These are phyloP conservation scores for Megaceryle torquata DNA, from an alignment of 2,113 vertebrate species.

Conservation along the genomic window DNA sequence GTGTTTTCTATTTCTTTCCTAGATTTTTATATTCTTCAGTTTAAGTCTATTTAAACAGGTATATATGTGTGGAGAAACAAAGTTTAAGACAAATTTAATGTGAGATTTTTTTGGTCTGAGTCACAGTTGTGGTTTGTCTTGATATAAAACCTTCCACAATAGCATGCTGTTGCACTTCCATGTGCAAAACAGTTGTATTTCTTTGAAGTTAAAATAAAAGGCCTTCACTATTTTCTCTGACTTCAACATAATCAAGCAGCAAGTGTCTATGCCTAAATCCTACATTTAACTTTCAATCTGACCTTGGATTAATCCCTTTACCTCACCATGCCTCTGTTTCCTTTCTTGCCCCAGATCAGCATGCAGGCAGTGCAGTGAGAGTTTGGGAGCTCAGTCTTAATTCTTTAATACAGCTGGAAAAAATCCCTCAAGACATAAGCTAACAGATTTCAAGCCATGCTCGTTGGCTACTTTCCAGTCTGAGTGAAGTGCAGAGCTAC, in stretches of 20 bases:
- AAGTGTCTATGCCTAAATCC: not conserved
- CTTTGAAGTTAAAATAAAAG: slow-evolving; percentile 57
- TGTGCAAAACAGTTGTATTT: slow-evolving; percentile 29
- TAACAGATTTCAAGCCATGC: slow-evolving; percentile 56
- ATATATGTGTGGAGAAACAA: not conserved
- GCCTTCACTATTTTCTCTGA: slow-evolving; percentile 37
- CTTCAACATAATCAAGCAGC: slow-evolving; percentile 31
- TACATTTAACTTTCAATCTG: slow-evolving; percentile 33
- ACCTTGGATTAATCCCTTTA: slow-evolving; percentile 59
- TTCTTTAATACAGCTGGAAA: slow-evolving; percentile 64
- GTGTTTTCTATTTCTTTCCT: not conserved
- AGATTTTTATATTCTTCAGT: not conserved
- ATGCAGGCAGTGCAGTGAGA: slow-evolving; percentile 14
- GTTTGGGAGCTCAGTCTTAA: slow-evolving; percentile 35
- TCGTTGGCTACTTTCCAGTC: slow-evolving; percentile 48
- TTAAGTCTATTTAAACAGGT: not conserved
- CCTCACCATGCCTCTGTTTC: slow-evolving; percentile 52
- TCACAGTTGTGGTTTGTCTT: slow-evolving; percentile 42
- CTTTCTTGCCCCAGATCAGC: slow-evolving; percentile 46
- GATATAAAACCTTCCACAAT: not conserved
- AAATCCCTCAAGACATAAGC: slow-evolving; percentile 53
- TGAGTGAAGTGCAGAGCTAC: slow-evolving; percentile 10
- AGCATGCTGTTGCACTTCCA: slow-evolving; percentile 32
- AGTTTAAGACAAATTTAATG: not conserved
- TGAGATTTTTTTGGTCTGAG: not conserved